Percentiles rank a stretch among this genome's conserved stretches.
phyloP scores from a whole-genome alignment of 2,113 vertebrate species.

The Piaya cayana region DNA sequence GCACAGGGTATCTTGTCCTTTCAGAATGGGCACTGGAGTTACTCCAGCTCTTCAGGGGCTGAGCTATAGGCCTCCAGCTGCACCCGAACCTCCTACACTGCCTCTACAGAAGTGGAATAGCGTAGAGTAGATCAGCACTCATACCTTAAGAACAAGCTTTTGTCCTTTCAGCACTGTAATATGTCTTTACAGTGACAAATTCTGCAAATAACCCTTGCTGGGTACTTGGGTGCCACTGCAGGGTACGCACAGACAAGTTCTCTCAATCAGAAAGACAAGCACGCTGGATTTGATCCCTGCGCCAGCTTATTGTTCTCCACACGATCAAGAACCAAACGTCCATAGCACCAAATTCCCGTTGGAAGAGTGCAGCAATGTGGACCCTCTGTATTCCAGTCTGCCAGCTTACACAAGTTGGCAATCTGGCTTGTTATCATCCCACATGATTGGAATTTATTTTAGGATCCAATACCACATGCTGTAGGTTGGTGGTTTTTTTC shows the following conservation, averaged over 20 bases:
- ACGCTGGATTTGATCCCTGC: background rate
- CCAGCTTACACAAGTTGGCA: background rate
- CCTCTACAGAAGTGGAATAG: background rate
- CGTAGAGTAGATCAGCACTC: rapidly evolving
- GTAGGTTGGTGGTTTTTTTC: rapidly evolving
- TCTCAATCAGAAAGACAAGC: background rate
- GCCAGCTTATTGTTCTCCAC: background rate
- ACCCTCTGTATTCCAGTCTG: conserved; percentile 34
- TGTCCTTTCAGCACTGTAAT: background rate
- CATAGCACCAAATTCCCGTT: background rate
- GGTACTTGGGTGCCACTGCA: background rate
- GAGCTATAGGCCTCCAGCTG: background rate
- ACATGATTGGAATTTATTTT: conserved; percentile 60
- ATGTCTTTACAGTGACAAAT: background rate
- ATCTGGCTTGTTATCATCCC: conserved; percentile 57
- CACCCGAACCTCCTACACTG: background rate
- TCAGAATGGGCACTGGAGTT: background rate
- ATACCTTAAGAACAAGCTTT: background rate
- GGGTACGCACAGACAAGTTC: background rate
- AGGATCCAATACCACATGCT: conserved; percentile 42
- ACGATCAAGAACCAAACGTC: background rate
- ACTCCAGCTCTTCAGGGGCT: background rate
- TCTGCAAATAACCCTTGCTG: rapidly evolving
- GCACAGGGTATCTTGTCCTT: background rate
- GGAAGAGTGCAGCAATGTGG: conserved; percentile 20